Conservation (phyloP, 1,140 invertebrate genomes). For the Zophobas atratus region DNA sequence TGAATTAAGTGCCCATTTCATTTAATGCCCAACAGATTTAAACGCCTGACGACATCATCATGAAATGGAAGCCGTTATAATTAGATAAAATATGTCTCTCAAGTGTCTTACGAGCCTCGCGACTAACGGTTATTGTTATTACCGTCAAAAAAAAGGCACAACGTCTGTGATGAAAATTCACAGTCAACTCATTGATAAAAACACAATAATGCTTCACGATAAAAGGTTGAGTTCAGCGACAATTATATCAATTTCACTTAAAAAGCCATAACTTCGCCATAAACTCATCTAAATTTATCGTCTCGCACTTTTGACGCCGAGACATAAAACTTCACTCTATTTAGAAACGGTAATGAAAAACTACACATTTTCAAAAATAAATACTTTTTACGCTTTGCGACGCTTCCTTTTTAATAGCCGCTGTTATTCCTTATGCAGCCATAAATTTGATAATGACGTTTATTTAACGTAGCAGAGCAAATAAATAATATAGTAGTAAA, state of each 20-base stretch:
- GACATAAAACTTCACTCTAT: not conserved
- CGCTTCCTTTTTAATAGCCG: not conserved
- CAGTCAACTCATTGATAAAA: conserved; percentile 8
- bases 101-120: conserved; percentile 1
- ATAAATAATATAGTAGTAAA: conserved; percentile 20
- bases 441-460: conserved; percentile 20
- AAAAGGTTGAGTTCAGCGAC: conserved; percentile 18
- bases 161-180: not conserved
- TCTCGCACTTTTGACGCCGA: not conserved
- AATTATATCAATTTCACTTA: not conserved
- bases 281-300: conserved; percentile 1
- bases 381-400: not conserved
- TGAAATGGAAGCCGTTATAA: conserved; percentile 29
- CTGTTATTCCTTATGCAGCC: not conserved
- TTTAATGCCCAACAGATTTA: conserved; percentile 7
- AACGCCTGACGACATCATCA: not conserved
- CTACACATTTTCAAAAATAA: conserved; percentile 21
- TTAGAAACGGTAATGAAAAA: conserved; percentile 15
- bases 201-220: not conserved
- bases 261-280: conserved; percentile 3
- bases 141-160: conserved; percentile 19
- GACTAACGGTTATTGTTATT: conserved; percentile 10
- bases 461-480: conserved; percentile 4
- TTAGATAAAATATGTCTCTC: conserved; percentile 36
- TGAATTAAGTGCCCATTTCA: conserved; percentile 9